Conservation (phyloP, 2,888 invertebrate genomes). For the Flexamia atlantica region DNA sequence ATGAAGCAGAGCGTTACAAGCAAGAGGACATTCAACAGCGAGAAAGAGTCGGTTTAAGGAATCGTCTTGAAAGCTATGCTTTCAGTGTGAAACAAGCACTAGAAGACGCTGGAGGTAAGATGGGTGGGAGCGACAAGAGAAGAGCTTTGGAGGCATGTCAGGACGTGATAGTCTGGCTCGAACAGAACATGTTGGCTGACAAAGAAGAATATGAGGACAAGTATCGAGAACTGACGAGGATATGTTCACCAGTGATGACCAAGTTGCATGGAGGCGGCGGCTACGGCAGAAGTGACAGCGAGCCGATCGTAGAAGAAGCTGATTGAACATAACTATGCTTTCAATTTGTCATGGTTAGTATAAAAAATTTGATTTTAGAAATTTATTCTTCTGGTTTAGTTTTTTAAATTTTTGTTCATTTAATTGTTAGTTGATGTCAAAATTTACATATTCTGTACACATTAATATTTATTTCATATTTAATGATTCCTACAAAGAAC, state of each 20-base stretch:
- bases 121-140: constrained; percentile 83
- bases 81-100: constrained; percentile 83
- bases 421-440: too few species aligned
- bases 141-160: constrained; percentile 78
- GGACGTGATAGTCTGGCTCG: constrained; percentile 88
- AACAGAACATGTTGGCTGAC: constrained; percentile 86
- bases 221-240: constrained; percentile 84
- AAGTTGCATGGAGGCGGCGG: constrained; percentile 83
- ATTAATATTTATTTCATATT: too few species aligned
- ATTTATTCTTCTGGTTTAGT: background rate
- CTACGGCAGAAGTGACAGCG: constrained; percentile 66
- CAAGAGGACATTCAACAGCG: constrained; percentile 85
- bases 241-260: constrained; percentile 89
- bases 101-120: constrained; percentile 78
- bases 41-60: constrained; percentile 82
- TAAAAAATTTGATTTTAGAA: background rate
- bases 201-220: constrained; percentile 88
- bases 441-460: too few species aligned
- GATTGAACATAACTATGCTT: constrained; percentile 72
- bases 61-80: constrained; percentile 84
- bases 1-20: constrained; percentile 83
- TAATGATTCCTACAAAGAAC: too few species aligned
- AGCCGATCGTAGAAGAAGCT: constrained; percentile 76
- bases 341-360: background rate
- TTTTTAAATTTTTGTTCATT: too few species aligned